phyloP scores from a whole-genome alignment of 1,140 invertebrate species.

The Drosophila auraria region DNA sequence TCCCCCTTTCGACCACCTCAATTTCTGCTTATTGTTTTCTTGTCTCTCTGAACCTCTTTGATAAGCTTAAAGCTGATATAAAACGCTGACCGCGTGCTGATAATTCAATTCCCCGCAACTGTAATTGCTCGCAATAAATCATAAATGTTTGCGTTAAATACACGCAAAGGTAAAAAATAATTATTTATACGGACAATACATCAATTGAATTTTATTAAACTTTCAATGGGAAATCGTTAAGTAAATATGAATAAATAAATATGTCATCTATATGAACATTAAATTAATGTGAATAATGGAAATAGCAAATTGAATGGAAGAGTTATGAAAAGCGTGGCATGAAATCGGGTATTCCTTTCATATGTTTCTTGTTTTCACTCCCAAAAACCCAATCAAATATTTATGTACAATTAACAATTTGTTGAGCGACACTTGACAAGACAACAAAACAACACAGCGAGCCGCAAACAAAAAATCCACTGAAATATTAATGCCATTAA shows the following conservation, averaged over 20 bases:
- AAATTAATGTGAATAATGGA: conserved; percentile 15
- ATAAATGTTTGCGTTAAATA: conserved; percentile 22
- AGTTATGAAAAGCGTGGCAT: conserved; percentile 1
- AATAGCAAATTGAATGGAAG: background rate
- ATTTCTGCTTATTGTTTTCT: conserved; percentile 21
- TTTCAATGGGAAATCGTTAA: conserved; percentile 2
- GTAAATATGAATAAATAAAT: conserved; percentile 20
- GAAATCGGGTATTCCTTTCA: background rate
- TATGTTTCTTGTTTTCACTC: background rate
- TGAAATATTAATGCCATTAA: conserved; percentile 70
- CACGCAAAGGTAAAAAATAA: conserved; percentile 11
- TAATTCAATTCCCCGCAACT: conserved; percentile 33
- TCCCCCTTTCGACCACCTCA: background rate
- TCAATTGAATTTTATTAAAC: conserved; percentile 14
- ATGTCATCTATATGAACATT: conserved; percentile 21
- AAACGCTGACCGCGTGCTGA: conserved; percentile 51
- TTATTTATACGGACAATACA: conserved; percentile 33
- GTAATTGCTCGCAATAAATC: conserved; percentile 43
- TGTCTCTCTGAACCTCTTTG: conserved; percentile 33
- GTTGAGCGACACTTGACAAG: conserved; percentile 43
- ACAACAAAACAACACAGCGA: conserved; percentile 22
- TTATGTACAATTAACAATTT: conserved; percentile 48
- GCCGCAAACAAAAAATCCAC: conserved; percentile 5
- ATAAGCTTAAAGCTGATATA: conserved; percentile 47
- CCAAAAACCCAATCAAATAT: conserved; percentile 29